Percentiles rank a stretch among this genome's conserved stretches.
Conservation (phyloP, 2,888 invertebrate genomes). For the Conomelus anceps region DNA sequence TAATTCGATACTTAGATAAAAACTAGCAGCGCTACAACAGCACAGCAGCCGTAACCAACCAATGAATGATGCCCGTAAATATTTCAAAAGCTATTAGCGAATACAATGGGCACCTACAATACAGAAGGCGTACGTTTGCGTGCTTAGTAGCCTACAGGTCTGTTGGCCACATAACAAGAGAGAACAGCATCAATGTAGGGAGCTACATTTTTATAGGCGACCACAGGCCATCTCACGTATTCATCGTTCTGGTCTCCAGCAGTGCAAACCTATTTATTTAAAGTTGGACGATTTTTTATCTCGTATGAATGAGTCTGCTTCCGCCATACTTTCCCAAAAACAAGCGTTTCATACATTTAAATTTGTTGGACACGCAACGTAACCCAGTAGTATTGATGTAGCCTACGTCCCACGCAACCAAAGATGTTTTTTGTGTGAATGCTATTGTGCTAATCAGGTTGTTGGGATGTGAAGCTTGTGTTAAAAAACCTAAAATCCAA, state of each 20-base stretch:
- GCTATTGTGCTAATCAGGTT: neutral
- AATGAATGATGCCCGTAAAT: neutral
- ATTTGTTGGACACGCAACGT: neutral
- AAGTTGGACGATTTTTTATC: neutral
- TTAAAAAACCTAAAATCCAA: neutral
- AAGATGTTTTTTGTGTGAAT: neutral
- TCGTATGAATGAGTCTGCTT: neutral
- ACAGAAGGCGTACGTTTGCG: neutral
- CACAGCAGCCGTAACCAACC: neutral
- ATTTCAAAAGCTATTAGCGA: neutral
- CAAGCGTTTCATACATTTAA: neutral
- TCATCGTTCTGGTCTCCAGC: neutral
- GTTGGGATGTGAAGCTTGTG: neutral
- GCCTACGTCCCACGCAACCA: neutral
- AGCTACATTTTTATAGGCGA: neutral
- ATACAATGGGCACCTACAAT: neutral
- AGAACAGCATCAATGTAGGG: neutral
- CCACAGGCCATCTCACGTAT: neutral
- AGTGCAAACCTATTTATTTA: neutral
- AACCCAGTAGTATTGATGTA: neutral
- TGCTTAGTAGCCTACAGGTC: neutral
- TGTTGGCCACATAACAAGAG: neutral
- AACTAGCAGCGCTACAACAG: neutral
- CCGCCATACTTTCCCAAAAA: neutral
- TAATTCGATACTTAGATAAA: neutral